These are phyloP conservation scores for Drosophila kurseongensis DNA, from an alignment of 1,140 invertebrate genomes.

Conservation along the genomic window DNA sequence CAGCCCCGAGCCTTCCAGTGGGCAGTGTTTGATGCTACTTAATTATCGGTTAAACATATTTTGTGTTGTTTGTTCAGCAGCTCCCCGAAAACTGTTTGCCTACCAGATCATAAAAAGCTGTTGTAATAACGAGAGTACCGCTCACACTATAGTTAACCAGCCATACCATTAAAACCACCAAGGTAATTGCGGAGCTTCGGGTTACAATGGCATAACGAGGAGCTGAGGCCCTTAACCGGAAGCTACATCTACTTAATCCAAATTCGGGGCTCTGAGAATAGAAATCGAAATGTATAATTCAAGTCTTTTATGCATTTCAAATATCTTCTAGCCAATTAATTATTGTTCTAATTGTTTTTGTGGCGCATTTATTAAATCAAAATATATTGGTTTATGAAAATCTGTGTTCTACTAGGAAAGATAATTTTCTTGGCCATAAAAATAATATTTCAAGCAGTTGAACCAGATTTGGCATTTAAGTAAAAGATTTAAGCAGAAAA, in stretches of 20 bases:
- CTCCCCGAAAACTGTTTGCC: slow-evolving; percentile 39
- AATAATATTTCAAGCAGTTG: slow-evolving; percentile 21
- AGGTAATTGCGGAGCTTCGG: slow-evolving; percentile 43
- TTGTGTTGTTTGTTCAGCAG: slow-evolving; percentile 46
- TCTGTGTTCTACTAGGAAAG: slow-evolving; percentile 2
- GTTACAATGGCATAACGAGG: slow-evolving; percentile 33
- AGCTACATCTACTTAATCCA: slow-evolving; percentile 33
- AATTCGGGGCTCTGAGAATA: slow-evolving; percentile 16
- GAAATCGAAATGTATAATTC: slow-evolving; percentile 3
- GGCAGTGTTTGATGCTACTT: slow-evolving; percentile 40
- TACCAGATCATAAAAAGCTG: slow-evolving; percentile 29
- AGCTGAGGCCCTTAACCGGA: slow-evolving; percentile 24
- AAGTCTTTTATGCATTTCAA: slow-evolving; percentile 23
- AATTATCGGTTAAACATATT: slow-evolving; percentile 54
- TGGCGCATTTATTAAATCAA: not conserved
- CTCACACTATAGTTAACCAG: slow-evolving; percentile 26
- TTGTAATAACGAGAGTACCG: slow-evolving; percentile 45
- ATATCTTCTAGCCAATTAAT: slow-evolving; percentile 17
- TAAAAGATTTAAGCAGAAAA: slow-evolving; percentile 51
- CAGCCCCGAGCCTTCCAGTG: slow-evolving; percentile 2
- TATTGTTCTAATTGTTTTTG: slow-evolving; percentile 2
- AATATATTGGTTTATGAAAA: slow-evolving; percentile 33
- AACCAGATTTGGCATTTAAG: slow-evolving; percentile 22
- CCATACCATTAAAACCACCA: slow-evolving; percentile 37
- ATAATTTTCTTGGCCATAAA: slow-evolving; percentile 8